phyloP scores from a whole-genome alignment of 2,888 invertebrate species.

The Andrena hattorfiana region DNA sequence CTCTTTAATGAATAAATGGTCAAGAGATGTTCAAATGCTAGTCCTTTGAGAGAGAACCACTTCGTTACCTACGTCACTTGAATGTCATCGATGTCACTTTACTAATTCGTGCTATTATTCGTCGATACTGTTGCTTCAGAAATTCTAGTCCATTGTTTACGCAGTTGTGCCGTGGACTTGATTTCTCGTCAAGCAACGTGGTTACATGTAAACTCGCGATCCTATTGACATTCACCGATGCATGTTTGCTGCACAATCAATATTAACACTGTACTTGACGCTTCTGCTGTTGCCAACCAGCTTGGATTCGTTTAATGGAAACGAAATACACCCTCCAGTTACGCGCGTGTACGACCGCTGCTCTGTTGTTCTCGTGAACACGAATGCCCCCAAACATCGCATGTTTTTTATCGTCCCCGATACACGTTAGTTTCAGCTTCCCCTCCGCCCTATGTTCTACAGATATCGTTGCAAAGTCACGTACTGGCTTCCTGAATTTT shows the following conservation, averaged over 20 bases:
- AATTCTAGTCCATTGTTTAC: conserved; percentile 19
- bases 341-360: background rate
- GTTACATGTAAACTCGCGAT: background rate
- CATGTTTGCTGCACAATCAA: conserved; percentile 53
- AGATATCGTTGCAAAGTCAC: conserved; percentile 18
- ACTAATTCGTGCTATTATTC: conserved; percentile 1
- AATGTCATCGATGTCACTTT: background rate
- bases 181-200: conserved; percentile 18
- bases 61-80: background rate
- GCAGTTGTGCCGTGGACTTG: conserved; percentile 19
- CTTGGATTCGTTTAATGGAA: conserved; percentile 66
- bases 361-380: conserved; percentile 25
- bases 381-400: background rate
- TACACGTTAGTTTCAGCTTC: background rate
- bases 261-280: conserved; percentile 65
- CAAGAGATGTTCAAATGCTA: no score
- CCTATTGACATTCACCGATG: conserved; percentile 34
- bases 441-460: background rate
- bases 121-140: conserved; percentile 7
- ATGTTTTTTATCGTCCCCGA: background rate
- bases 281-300: conserved; percentile 36
- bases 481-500: background rate
- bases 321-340: conserved; percentile 24
- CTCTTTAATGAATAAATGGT: no score
- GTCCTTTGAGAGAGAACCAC: no score